A percentile compares a stretch with the other conserved stretches of the same genome.
Conservation (phyloP, 2,888 invertebrate genomes). For the Syrista parreyssii region DNA sequence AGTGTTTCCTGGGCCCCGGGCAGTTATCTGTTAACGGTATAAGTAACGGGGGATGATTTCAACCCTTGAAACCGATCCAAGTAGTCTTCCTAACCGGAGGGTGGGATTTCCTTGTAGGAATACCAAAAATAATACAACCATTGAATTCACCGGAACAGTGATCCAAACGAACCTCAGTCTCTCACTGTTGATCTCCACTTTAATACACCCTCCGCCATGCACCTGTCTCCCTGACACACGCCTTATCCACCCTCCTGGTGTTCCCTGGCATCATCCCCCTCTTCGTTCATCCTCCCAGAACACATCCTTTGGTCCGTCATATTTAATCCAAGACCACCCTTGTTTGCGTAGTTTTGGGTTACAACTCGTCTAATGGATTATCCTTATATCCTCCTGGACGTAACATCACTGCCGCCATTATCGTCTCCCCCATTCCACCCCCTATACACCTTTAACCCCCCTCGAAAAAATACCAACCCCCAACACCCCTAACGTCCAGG, state of each 20-base stretch:
- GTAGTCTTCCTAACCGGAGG: background rate
- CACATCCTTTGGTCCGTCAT: constrained; percentile 40
- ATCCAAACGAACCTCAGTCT: background rate
- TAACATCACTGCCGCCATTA: background rate
- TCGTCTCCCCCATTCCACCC: constrained; percentile 26
- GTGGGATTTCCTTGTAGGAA: background rate
- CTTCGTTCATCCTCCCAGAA: constrained; percentile 16
- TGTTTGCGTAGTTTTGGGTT: constrained; percentile 63
- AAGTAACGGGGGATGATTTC: background rate
- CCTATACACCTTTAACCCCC: background rate
- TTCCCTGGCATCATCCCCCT: constrained; percentile 21
- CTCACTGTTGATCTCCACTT: background rate
- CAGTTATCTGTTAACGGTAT: background rate
- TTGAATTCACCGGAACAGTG: background rate
- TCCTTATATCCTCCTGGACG: constrained; percentile 45
- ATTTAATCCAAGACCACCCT: constrained; percentile 62
- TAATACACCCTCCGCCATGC: constrained; percentile 22
- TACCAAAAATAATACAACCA: background rate
- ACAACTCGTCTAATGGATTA: constrained; percentile 64
- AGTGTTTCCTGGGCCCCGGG: background rate
- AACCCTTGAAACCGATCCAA: background rate
- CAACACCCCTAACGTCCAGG: background rate
- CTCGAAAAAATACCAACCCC: background rate
- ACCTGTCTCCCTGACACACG: constrained; percentile 34
- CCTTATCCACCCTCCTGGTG: constrained; percentile 28